Evolutionary conservation across 2,888 invertebrate species (phyloP), one percentile per base, ranked within the genome.

Genomic region (Harmothoe impar): DNA sequence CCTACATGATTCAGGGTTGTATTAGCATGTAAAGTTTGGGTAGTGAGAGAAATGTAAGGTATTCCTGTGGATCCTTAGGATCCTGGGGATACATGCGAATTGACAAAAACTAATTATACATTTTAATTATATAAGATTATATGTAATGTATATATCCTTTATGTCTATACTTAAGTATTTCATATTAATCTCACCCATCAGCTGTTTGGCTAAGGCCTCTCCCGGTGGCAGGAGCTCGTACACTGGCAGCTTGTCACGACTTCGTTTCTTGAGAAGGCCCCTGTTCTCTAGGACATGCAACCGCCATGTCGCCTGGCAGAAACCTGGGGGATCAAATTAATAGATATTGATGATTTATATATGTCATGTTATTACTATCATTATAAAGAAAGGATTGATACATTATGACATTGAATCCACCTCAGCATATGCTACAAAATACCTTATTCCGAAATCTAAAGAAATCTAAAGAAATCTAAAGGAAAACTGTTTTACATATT

Each of bases 271-370:
- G 72, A 94, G 89, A 31, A 91, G 92, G 51, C 92, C 93, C 89
- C 94, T 90, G 84, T 92, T 93, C 33, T 93, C 92, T 35, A 94
- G 90, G 0, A 94, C 92, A 51, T 93, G 92, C 43, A 94, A 51
- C 54, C 94, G 89, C 94, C 93, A 93, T 93, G 93, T 93, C 0
- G 94, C 93, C 54, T 91, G 92, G 91, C 94, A 94, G 77, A 93
- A 93, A 72, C 93, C 94, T 94, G 90, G 20, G 89, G 56, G 84
- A 84, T 0, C 29, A 43, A 35, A 84, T n/a, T n/a, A 68, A 84
- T 31, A n/a, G 33, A 31, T 35, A 10, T 31, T 35, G 33, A 81
- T n/a, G n/a, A n/a, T n/a, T n/a, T n/a, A 33, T 31, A 81, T 15
- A 81, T 10, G n/a, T 12, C 25, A 81, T 15, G 17, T 7, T 31